A percentile compares a stretch with the other conserved stretches of the same genome.
Conservation (phyloP, 2,797 vertebrate species). For the Heliangelus exortis region DNA sequence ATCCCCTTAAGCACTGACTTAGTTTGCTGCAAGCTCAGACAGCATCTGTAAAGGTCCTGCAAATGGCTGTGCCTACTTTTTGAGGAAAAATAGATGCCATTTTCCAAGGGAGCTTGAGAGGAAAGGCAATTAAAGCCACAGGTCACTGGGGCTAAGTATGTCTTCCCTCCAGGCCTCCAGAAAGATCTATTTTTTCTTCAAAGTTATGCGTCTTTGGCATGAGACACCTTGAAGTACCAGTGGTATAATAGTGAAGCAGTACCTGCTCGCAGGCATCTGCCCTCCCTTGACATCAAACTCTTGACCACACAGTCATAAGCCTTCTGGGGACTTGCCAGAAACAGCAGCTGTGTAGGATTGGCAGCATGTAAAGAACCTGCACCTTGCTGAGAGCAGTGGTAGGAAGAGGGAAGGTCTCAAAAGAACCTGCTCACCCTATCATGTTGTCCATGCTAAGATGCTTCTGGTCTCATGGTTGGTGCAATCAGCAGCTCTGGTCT, state of each 20-base stretch:
- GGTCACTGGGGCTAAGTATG: background rate
- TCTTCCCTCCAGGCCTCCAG: background rate
- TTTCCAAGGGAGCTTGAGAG: constrained; percentile 13
- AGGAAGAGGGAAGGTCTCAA: background rate
- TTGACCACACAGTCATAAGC: background rate
- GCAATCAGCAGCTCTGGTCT: background rate
- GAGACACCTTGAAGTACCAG: background rate
- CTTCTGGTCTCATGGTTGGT: background rate
- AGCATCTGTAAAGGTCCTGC: background rate
- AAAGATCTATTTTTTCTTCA: background rate
- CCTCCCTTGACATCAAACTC: background rate
- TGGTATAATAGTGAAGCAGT: background rate
- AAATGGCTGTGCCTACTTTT: background rate
- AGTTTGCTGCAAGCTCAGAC: background rate
- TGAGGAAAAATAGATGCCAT: background rate
- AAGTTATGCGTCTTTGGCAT: background rate
- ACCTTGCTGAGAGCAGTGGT: background rate
- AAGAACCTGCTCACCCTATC: background rate
- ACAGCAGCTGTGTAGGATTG: background rate
- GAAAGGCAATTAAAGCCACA: background rate
- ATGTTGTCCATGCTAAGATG: background rate
- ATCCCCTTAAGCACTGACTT: background rate
- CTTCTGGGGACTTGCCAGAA: background rate
- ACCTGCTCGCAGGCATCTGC: background rate
- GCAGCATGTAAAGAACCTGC: background rate